Conservation (phyloP, 1,140 invertebrate genomes). For the Leucophenga varia region DNA sequence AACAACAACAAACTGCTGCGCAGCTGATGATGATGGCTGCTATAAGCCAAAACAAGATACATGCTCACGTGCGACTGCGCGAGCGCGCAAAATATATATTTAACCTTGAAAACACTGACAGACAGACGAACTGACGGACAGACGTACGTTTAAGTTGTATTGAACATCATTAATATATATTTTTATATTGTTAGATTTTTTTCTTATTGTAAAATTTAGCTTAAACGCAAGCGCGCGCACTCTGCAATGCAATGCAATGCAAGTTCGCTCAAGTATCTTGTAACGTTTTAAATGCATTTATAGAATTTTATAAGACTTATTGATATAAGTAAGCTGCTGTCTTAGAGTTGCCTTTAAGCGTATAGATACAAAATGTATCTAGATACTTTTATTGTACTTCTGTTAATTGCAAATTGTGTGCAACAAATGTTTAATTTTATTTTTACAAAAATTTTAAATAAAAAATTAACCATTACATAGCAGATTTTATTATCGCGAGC, state of each 20-base stretch:
- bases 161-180: too few species aligned
- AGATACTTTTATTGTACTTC: constrained; percentile 37
- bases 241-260: constrained; percentile 12
- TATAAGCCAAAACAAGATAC: constrained; percentile 15
- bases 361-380: constrained; percentile 8
- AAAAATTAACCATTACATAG: too few species aligned
- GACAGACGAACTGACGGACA: too few species aligned
- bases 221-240: constrained; percentile 8
- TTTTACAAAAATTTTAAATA: too few species aligned
- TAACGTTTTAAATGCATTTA: neutral
- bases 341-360: too few species aligned
- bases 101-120: constrained; percentile 47
- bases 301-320: constrained; percentile 25
- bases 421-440: too few species aligned
- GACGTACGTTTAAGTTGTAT: too few species aligned
- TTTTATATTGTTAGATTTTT: too few species aligned
- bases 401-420: constrained; percentile 46
- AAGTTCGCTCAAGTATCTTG: constrained; percentile 8
- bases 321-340: constrained; percentile 26
- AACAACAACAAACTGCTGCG: constrained; percentile 9
- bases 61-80: constrained; percentile 38
- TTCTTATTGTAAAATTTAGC: too few species aligned
- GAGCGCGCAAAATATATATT: constrained; percentile 20
- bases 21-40: constrained; percentile 21
- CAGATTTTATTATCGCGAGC: too few species aligned